A percentile compares a stretch with the other conserved stretches of the same genome.
phyloP scores from a whole-genome alignment of 2,113 vertebrate species.

The Hymenochirus boettgeri region DNA sequence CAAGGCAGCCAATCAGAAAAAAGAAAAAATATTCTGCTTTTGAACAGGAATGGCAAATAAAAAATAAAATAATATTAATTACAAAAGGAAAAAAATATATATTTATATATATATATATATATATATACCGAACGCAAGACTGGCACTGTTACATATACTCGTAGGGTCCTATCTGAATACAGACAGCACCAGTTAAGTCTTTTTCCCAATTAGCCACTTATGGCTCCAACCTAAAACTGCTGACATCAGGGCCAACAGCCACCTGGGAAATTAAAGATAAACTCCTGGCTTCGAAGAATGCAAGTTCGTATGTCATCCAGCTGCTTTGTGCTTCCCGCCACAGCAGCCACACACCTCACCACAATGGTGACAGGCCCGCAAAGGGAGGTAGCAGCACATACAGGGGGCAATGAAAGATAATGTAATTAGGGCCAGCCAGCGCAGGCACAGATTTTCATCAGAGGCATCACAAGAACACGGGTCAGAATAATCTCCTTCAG shows the following conservation, averaged over 20 bases:
- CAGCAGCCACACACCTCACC: constrained; percentile 95
- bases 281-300: constrained; percentile 38
- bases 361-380: constrained; percentile 93
- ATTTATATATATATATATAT: constrained; percentile 35
- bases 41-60: constrained; percentile 34
- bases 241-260: constrained; percentile 24
- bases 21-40: neutral
- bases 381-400: constrained; percentile 96
- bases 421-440: constrained; percentile 94
- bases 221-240: constrained; percentile 20
- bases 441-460: constrained; percentile 96
- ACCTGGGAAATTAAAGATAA: constrained; percentile 58
- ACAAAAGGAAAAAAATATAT: constrained; percentile 24
- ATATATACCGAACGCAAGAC: constrained; percentile 32
- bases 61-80: constrained; percentile 39
- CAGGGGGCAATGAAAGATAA: constrained; percentile 93
- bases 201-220: neutral
- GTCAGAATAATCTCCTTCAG: constrained; percentile 96
- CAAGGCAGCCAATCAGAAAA: neutral
- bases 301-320: constrained; percentile 73
- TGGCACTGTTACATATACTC: constrained; percentile 37
- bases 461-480: constrained; percentile 97
- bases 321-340: constrained; percentile 96
- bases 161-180: constrained; percentile 29
- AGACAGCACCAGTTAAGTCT: constrained; percentile 21